These are phyloP conservation scores for Fopius arisanus DNA, from an alignment of 1,140 invertebrate genomes.

Conservation along the genomic window DNA sequence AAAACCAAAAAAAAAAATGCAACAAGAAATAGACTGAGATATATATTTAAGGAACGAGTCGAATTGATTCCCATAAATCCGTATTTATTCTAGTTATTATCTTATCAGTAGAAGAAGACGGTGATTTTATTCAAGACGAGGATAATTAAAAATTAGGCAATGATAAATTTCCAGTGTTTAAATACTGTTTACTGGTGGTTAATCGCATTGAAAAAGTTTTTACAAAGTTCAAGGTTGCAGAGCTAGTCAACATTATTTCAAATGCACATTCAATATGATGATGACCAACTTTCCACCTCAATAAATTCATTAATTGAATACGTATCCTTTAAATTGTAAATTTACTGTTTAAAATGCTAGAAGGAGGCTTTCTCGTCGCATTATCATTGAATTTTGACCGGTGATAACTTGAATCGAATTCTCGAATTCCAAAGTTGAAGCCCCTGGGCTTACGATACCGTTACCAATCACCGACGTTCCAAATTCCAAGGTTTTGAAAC, in stretches of 20 bases:
- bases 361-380: not conserved
- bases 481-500: not conserved
- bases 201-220: too few species aligned
- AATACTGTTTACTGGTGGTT: too few species aligned
- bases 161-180: too few species aligned
- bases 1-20: not conserved
- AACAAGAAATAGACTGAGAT: not conserved
- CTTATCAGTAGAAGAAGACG: not conserved
- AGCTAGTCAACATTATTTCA: too few species aligned
- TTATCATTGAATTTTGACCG: not conserved
- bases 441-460: not conserved
- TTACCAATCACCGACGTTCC: conserved; percentile 1
- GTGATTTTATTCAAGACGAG: not conserved
- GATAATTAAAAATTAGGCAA: not conserved
- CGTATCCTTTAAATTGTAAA: not conserved
- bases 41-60: not conserved
- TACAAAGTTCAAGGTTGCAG: too few species aligned
- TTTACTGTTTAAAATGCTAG: not conserved
- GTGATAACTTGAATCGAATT: not conserved
- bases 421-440: not conserved
- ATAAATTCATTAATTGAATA: not conserved
- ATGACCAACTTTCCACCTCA: not conserved
- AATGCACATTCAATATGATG: too few species aligned
- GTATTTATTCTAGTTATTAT: not conserved
- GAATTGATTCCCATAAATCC: not conserved